Conservation (phyloP, 2,113 vertebrate genomes). For the Polypterus senegalus region DNA sequence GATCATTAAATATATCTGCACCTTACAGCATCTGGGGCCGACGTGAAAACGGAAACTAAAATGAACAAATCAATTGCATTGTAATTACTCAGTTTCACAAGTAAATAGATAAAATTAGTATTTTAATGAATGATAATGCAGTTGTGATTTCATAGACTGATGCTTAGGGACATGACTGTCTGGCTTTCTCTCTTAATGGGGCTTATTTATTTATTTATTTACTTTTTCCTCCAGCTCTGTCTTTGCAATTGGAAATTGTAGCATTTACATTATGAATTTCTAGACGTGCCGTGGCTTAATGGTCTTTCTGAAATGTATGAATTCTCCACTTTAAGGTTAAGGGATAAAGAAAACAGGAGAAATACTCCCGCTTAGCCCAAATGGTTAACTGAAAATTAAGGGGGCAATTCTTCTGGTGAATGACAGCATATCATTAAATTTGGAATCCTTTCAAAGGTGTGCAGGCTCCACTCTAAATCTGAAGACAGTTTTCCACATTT, state of each 20-base stretch:
- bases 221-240: neutral
- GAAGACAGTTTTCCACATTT: too few relatives aligned
- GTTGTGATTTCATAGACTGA: neutral
- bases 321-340: neutral
- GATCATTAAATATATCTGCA: constrained; percentile 58
- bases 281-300: neutral
- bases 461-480: too few relatives aligned
- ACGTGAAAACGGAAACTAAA: constrained; percentile 19
- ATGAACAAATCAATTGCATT: constrained; percentile 9
- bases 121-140: neutral
- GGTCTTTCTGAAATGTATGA: neutral
- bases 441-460: too few relatives aligned
- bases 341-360: too few relatives aligned
- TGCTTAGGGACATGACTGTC: neutral
- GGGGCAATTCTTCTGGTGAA: too few relatives aligned
- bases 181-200: neutral
- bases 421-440: too few relatives aligned
- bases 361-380: too few relatives aligned
- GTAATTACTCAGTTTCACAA: neutral
- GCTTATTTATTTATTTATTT: neutral
- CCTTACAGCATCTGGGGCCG: constrained; percentile 33
- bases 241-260: neutral
- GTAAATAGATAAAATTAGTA: neutral
- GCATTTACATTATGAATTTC: neutral
- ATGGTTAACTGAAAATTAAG: too few relatives aligned